Conservation (phyloP, 2,113 vertebrate species). For the Alces alces region DNA sequence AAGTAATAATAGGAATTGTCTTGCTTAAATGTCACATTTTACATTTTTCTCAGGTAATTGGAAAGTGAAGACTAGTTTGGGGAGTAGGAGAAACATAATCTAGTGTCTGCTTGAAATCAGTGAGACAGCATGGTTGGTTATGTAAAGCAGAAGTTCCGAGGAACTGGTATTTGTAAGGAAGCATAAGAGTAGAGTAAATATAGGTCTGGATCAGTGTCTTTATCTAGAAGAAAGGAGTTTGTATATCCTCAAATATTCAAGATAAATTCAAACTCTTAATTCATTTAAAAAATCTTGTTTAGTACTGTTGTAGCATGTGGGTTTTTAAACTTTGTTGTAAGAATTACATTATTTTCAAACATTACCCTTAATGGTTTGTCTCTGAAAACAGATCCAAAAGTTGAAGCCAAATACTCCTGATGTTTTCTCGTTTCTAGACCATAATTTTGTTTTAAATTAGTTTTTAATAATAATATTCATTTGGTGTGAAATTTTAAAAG, state of each 20-base stretch:
- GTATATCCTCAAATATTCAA: not conserved
- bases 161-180: not conserved
- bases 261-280: not conserved
- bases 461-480: not conserved
- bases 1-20: not conserved
- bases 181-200: not conserved
- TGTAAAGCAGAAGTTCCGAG: not conserved
- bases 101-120: not conserved
- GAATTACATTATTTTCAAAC: not conserved
- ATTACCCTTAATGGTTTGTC: not conserved
- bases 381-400: not conserved
- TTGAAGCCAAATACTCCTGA: not conserved
- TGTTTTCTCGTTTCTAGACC: conserved; percentile 8
- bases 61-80: not conserved
- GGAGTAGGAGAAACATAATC: not conserved
- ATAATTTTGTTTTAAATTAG: conserved; percentile 16
- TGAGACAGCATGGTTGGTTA: not conserved
- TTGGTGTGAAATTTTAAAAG: not conserved
- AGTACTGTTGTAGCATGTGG: not conserved
- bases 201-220: not conserved
- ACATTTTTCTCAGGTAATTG: not conserved
- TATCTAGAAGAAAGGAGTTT: not conserved
- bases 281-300: not conserved
- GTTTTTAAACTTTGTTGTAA: not conserved
- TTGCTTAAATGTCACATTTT: not conserved